Percentiles rank a stretch among this genome's conserved stretches.
These are phyloP conservation scores for Chrysolina haemoptera DNA, from an alignment of 2,888 invertebrate species.

Conservation along the genomic window DNA sequence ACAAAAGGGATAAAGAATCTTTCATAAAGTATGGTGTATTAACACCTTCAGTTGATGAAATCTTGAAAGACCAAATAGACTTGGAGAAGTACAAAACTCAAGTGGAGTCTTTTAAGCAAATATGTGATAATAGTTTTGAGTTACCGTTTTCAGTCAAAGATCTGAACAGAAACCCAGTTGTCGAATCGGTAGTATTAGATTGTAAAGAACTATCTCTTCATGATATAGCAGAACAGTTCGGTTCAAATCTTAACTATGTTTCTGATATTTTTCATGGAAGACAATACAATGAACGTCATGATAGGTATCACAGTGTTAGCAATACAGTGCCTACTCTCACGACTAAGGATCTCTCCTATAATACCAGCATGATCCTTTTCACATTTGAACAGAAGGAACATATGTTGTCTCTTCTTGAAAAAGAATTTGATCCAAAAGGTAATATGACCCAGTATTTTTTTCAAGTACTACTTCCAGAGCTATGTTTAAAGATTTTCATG, in stretches of 20 bases:
- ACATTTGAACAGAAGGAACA: slow-evolving; percentile 59
- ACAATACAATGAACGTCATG: slow-evolving; percentile 50
- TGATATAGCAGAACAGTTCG: slow-evolving; percentile 50
- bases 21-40: slow-evolving; percentile 56
- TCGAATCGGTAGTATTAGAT: slow-evolving; percentile 38
- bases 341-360: slow-evolving; percentile 57
- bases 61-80: slow-evolving; percentile 51
- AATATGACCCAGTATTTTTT: slow-evolving; percentile 60
- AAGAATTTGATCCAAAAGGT: slow-evolving; percentile 56
- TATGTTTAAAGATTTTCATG: slow-evolving; percentile 64
- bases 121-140: slow-evolving; percentile 42
- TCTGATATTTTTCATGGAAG: slow-evolving; percentile 50
- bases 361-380: slow-evolving; percentile 60
- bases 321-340: slow-evolving; percentile 38
- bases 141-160: slow-evolving; percentile 36
- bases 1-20: slow-evolving; percentile 41
- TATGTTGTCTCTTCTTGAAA: slow-evolving; percentile 54
- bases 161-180: slow-evolving; percentile 20
- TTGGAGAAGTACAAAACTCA: slow-evolving; percentile 46
- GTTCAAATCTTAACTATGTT: slow-evolving; percentile 46
- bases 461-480: slow-evolving; percentile 63
- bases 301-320: slow-evolving; percentile 37
- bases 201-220: slow-evolving; percentile 54
- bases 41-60: slow-evolving; percentile 54
- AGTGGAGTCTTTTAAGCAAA: slow-evolving; percentile 45